Conservation (phyloP, 1,140 invertebrate species). For the Pachypeltis micranthus region DNA sequence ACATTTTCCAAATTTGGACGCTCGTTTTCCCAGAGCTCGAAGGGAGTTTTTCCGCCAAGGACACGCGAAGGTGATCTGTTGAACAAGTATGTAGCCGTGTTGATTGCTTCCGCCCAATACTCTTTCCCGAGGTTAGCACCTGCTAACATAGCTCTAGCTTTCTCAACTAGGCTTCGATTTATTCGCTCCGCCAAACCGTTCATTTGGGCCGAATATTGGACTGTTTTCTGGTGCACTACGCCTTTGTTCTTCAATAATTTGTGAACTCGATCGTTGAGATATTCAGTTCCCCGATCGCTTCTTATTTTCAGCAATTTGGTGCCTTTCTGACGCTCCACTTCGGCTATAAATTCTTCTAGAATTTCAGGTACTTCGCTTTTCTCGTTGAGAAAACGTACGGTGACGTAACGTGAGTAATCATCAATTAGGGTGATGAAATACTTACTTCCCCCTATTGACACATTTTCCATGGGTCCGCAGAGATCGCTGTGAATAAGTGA, state of each 20-base stretch:
- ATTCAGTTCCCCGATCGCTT: constrained; percentile 18
- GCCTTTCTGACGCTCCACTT: not conserved
- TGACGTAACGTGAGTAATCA: constrained; percentile 22
- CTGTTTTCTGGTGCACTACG: constrained; percentile 27
- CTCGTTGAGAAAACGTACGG: not conserved
- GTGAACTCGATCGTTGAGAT: constrained; percentile 8
- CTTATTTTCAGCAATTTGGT: too few species aligned
- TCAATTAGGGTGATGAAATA: constrained; percentile 28
- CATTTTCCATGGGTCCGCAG: constrained; percentile 24
- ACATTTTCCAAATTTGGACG: constrained; percentile 26
- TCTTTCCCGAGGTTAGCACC: constrained; percentile 18
- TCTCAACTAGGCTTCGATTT: constrained; percentile 28
- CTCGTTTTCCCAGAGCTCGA: constrained; percentile 12
- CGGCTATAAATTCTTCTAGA: not conserved
- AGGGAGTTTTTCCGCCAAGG: constrained; percentile 13
- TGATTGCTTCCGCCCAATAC: constrained; percentile 32
- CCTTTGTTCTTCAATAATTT: constrained; percentile 20
- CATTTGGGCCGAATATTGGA: constrained; percentile 28
- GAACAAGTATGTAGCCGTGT: constrained; percentile 4
- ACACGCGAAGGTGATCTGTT: constrained; percentile 12
- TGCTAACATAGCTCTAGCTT: constrained; percentile 27
- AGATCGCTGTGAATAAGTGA: constrained; percentile 25
- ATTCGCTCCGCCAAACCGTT: constrained; percentile 33
- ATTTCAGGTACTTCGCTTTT: not conserved
- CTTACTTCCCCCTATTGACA: constrained; percentile 19